Evolutionary conservation across 2,888 invertebrate genomes (phyloP).

Genomic region (Drosophila hamatofila): DNA sequence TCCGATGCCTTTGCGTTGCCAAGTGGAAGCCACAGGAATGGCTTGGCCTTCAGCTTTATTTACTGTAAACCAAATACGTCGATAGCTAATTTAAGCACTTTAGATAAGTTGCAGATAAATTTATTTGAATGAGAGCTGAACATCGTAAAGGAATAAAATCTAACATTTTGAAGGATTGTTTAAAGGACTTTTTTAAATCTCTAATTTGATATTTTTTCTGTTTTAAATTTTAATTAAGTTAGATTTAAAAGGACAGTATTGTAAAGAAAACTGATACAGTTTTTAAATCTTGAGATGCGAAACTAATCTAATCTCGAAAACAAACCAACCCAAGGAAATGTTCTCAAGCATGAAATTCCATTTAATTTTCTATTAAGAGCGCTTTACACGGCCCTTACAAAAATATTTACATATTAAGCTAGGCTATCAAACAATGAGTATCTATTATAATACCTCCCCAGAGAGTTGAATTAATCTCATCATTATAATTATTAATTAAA

Average conservation of each 20-base stretch:
- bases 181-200: too few relatives aligned
- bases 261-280: too few relatives aligned
- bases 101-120: neutral
- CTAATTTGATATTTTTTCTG: neutral
- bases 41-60: conserved; percentile 6
- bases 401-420: neutral
- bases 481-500: conserved; percentile 45
- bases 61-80: conserved; percentile 4
- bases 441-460: neutral
- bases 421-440: neutral
- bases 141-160: neutral
- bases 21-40: conserved; percentile 15
- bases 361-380: neutral
- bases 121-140: neutral
- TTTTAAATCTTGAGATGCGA: neutral
- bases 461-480: conserved; percentile 15
- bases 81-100: conserved; percentile 6
- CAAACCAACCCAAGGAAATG: neutral
- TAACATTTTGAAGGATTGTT: too few relatives aligned
- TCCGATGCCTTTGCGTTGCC: neutral
- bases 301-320: neutral
- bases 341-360: conserved; percentile 5
- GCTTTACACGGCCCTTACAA: neutral
- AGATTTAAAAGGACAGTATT: too few relatives aligned
- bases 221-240: neutral